phyloP scores from a whole-genome alignment of 1,140 invertebrate species.

The Glossosoma conforme region DNA sequence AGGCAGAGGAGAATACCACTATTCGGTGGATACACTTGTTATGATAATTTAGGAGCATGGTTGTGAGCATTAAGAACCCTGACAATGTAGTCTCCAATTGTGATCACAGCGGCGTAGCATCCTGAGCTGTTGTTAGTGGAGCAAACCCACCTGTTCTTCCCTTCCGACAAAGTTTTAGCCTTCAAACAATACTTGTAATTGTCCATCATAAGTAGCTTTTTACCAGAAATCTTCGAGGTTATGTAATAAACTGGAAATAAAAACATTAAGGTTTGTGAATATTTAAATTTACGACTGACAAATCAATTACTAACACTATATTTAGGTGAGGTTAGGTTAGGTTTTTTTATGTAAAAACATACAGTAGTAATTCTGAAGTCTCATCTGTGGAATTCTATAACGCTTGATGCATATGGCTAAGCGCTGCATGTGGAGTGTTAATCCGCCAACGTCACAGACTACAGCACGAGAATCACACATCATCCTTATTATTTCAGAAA shows the following conservation, averaged over 20 bases:
- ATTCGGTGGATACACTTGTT: neutral
- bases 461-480: too few relatives aligned
- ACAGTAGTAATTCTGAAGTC: neutral
- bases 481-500: too few relatives aligned
- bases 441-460: too few relatives aligned
- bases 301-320: neutral
- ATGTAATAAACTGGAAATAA: slow-evolving; percentile 5
- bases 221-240: neutral
- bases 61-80: neutral
- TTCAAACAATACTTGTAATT: neutral
- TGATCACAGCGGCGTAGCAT: slow-evolving; percentile 5
- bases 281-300: neutral
- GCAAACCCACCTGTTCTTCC: slow-evolving; percentile 31
- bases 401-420: neutral
- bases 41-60: too few relatives aligned
- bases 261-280: neutral
- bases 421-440: neutral
- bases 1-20: neutral
- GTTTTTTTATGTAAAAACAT: neutral
- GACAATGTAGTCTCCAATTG: neutral
- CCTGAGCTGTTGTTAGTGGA: slow-evolving; percentile 21
- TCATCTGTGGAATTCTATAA: neutral
- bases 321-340: neutral
- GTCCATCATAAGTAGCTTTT: neutral
- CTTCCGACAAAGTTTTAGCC: neutral